Conservation (phyloP, 2,797 vertebrate species). For the Danio choprae region DNA sequence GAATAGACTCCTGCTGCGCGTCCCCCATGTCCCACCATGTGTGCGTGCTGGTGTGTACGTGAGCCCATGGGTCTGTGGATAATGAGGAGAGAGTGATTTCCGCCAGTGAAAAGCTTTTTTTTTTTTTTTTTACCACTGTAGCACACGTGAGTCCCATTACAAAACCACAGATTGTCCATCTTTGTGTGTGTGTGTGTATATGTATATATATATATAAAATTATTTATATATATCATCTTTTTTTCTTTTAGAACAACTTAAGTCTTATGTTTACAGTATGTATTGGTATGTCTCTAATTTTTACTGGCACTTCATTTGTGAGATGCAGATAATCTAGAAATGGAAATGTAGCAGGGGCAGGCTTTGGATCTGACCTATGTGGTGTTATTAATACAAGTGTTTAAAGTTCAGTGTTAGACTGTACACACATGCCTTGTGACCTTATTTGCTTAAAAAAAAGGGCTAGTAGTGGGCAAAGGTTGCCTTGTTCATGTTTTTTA, state of each 20-base stretch:
- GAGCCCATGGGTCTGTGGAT: slow-evolving; percentile 25
- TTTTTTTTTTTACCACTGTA: slow-evolving; percentile 36
- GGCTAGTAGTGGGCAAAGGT: neutral
- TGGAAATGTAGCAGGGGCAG: neutral
- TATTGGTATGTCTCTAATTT: no score
- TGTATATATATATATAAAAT: no score
- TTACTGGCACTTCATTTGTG: neutral
- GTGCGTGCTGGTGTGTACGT: slow-evolving; percentile 23
- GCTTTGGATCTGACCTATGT: neutral
- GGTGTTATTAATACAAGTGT: neutral
- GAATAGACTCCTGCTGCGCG: slow-evolving; percentile 17
- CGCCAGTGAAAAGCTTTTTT: slow-evolving; percentile 28
- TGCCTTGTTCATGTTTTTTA: neutral
- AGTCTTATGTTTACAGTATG: neutral
- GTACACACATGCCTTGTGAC: neutral
- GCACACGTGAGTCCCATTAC: slow-evolving; percentile 37
- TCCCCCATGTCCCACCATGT: neutral
- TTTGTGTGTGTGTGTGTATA: neutral
- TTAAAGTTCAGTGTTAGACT: neutral
- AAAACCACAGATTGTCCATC: slow-evolving; percentile 10
- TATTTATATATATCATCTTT: no score
- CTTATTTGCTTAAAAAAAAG: neutral
- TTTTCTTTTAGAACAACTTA: neutral
- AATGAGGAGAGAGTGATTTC: slow-evolving; percentile 42
- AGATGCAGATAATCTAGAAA: neutral